Evolutionary conservation across 2,113 vertebrate species (phyloP), one percentile per base, ranked within the genome.

Genomic region (Vicugna pacos): DNA sequence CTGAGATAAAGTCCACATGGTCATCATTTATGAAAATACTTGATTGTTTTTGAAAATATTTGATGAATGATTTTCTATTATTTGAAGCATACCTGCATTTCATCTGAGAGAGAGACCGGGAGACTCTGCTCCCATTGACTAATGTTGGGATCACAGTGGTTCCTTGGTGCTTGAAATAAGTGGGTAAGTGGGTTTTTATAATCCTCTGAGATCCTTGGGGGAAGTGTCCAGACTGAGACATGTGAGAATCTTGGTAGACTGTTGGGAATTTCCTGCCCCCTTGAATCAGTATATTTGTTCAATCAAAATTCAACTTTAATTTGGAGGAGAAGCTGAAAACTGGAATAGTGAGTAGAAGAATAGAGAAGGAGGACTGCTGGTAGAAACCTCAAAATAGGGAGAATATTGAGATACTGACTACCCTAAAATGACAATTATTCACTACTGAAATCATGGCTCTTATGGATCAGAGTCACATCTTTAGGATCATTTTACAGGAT

Each of bases 221-320:
- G 6, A 64, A 60, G 30, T 79, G 26, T 58, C 38, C 69, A 72
- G 26, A 35, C 22, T 22, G 56, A 94, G 70, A 89, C 17, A 17
- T 32, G 22, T 82, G 46, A 16, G 70, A 84, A 50, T 93, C 46
- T 52, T 91, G 38, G 32, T 76, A 64, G 81, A 87, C 30, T 87
- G 28, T 35, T 82, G 88, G 76, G 46, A 56, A 86, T 80, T 75
- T 88, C 75, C 30, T 80, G 6, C 22, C 38, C 54, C 19, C 5
- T 86, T 62, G 14, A 69, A 38, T 94, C 48, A 90, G 24, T 30
- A 20, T 77, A 82, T 64, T 70, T 85, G 9, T 81, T 88, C 35
- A 56, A 67, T 73, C 80, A 79, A 91, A 91, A 42, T 91, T 93
- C 48, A 62, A 15, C 15, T 93, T 96, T 89, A 75, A 50, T 83